Evolutionary conservation across 2,113 vertebrate species (phyloP).

Genomic region (Sporophila hypoxantha): DNA sequence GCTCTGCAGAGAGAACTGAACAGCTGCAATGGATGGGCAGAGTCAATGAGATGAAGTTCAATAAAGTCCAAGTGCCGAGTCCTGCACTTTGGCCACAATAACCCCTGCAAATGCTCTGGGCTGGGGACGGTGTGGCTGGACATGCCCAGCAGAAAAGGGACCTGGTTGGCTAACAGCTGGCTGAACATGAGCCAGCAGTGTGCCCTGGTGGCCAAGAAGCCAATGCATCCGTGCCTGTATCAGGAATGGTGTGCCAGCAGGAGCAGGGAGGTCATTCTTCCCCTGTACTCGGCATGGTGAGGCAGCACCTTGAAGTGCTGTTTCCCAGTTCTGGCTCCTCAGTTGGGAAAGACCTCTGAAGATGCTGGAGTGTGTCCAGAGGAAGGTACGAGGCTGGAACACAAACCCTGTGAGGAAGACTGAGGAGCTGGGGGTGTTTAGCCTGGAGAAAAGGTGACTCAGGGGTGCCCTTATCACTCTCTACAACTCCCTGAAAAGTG

Average conservation of each 20-base stretch:
- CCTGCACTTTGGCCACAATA: not conserved
- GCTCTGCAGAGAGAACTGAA: not conserved
- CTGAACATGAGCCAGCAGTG: not conserved
- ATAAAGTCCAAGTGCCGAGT: not conserved
- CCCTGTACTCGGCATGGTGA: not conserved
- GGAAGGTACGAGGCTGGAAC: too few species aligned
- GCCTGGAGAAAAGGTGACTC: too few species aligned
- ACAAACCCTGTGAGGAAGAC: too few species aligned
- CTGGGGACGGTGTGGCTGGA: not conserved
- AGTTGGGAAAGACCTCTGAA: too few species aligned
- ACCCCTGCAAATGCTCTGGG: not conserved
- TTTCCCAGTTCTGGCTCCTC: not conserved
- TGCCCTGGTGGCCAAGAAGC: not conserved
- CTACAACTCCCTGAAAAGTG: too few species aligned
- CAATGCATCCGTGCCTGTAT: not conserved
- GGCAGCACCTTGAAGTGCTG: accelerated
- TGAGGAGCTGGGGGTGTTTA: too few species aligned
- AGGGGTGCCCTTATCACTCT: too few species aligned
- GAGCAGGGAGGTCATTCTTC: not conserved
- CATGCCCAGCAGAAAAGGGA: not conserved
- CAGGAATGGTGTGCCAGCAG: not conserved
- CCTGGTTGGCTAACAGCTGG: not conserved
- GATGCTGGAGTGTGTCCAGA: too few species aligned
- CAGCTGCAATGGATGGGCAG: not conserved
- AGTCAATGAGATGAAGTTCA: not conserved